Evolutionary conservation across 2,888 invertebrate genomes (phyloP), one percentile per base, ranked within the genome.

Genomic region (Andricus quercusramuli): DNA sequence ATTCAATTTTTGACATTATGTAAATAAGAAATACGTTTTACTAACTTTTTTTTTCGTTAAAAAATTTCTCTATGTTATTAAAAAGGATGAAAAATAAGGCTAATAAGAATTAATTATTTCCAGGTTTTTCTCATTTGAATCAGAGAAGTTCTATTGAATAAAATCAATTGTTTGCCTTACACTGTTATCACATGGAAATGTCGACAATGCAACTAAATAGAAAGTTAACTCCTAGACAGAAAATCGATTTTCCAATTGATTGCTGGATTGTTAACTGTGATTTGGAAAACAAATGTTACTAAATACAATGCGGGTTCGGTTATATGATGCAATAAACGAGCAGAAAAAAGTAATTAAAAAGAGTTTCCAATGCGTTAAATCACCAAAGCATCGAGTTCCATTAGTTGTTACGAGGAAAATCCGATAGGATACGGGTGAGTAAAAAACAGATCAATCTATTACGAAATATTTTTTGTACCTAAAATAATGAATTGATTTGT

Each of bases 301-400:
- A 15, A 44, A 22, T 44, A n/a, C 29, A 68, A 68, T 68, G 41
- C 68, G 13, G 22, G 41, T 17, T 6, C 41, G 25, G 22, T 68
- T 25, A 44, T 20, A 68, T 41, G 22, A 56, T 56, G 68, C 22
- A 11, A 44, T 20, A 68, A 68, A 44, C 22, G 44, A 44, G 15
- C 44, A 56, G 22, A n/a, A 56, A 68, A 68, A 68, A 44, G 68
- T 41, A 68, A 68, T 68, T 68, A 44, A 68, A 68, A 44, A 41
- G 6, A 22, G 22, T 68, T 44, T 44, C 15, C 3, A n/a, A 56
- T 56, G n/a, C 56, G 56, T 56, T 56, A 11, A 56, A 56, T 56
- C 56, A 11, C 56, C n/a, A n/a, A 56, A n/a, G 56, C n/a, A 56
- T 56, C 56, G 56, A 56, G n/a, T 56, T n/a, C n/a, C 22, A 56